phyloP scores from a whole-genome alignment of 2,888 invertebrate genomes.

The Limnephilus rhombicus region DNA sequence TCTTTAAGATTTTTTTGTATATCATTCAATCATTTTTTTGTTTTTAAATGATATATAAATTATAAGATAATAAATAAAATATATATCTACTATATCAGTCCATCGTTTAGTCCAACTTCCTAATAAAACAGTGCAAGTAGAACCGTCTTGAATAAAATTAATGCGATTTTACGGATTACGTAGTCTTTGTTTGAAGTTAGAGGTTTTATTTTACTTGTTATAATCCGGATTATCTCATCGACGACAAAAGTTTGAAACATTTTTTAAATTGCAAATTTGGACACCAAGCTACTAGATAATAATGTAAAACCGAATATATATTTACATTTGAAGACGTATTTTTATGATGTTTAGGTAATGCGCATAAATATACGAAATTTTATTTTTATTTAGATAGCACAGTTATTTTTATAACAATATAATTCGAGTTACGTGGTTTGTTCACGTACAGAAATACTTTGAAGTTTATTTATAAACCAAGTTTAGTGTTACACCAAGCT shows the following conservation, averaged over 20 bases:
- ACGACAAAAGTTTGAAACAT: neutral
- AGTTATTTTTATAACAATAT: neutral
- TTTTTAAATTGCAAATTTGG: neutral
- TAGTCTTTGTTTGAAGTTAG: neutral
- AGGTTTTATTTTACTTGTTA: no score
- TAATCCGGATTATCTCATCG: neutral
- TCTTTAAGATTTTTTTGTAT: neutral
- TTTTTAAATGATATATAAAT: neutral
- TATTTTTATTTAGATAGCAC: neutral
- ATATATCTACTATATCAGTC: neutral
- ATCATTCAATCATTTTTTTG: neutral
- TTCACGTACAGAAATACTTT: neutral
- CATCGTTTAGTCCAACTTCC: neutral
- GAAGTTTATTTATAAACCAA: neutral
- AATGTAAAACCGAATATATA: neutral
- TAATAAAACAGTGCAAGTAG: neutral
- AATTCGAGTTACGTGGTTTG: no score
- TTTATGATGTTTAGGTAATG: neutral
- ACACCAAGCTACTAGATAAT: neutral
- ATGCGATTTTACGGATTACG: neutral
- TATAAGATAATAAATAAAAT: neutral
- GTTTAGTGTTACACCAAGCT: neutral
- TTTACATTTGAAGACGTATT: neutral
- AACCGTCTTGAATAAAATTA: neutral
- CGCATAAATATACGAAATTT: neutral